A percentile compares a stretch with the other conserved stretches of the same genome.
phyloP scores from a whole-genome alignment of 2,888 invertebrate species.

The Cepaea hortensis region DNA sequence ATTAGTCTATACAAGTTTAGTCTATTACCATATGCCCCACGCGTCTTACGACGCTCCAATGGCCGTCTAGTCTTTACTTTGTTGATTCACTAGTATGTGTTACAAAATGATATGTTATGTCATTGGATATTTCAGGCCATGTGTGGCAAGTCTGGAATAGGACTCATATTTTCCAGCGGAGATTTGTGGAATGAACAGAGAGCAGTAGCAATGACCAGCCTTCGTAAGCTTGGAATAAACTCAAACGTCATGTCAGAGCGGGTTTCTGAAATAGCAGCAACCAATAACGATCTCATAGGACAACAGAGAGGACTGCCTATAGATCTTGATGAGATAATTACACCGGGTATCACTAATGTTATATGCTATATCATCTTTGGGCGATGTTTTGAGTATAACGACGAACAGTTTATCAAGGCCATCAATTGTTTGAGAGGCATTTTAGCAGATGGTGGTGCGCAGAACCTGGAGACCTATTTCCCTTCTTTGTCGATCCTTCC shows the following conservation, averaged over 20 bases:
- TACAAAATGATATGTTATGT: no score
- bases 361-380: constrained; percentile 1
- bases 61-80: no score
- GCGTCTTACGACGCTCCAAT: no score
- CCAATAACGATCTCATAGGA: neutral
- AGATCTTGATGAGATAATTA: neutral
- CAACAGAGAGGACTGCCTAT: neutral
- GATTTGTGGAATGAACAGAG: constrained; percentile 23
- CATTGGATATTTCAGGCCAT: no score
- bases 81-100: no score
- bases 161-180: constrained; percentile 9
- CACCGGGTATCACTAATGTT: neutral
- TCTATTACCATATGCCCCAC: no score
- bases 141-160: neutral
- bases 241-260: constrained; percentile 3
- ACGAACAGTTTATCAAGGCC: neutral
- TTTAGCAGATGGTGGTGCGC: neutral
- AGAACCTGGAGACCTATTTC: neutral
- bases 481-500: constrained; percentile 2
- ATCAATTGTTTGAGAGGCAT: neutral
- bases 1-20: no score
- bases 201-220: neutral
- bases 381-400: constrained; percentile 10
- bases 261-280: neutral
- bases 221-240: constrained; percentile 8